Percentiles rank a stretch among this genome's conserved stretches.
Conservation (phyloP, 1,140 invertebrate genomes). For the Tetragonula clypearis region DNA sequence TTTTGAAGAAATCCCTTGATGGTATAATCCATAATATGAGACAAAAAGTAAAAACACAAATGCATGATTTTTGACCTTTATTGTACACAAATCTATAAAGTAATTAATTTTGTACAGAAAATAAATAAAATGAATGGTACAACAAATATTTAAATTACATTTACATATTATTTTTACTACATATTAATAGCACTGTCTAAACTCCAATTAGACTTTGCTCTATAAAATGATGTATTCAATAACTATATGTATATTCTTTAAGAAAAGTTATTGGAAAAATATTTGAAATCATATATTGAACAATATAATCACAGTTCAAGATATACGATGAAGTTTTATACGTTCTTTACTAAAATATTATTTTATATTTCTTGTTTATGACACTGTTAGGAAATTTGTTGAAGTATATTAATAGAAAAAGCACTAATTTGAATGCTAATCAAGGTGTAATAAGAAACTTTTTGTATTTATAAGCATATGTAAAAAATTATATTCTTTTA, state of each 20-base stretch:
- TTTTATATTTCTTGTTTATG: not conserved
- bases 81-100: slow-evolving; percentile 39
- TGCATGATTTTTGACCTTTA: slow-evolving; percentile 47
- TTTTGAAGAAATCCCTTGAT: slow-evolving; percentile 52
- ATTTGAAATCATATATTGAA: slow-evolving; percentile 7
- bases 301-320: slow-evolving; percentile 16
- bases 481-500: slow-evolving; percentile 1
- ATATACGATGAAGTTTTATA: not conserved
- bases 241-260: not conserved
- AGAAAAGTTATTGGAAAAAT: slow-evolving; percentile 29
- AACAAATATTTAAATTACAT: slow-evolving; percentile 12
- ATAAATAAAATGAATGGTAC: slow-evolving; percentile 9
- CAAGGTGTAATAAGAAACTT: not conserved
- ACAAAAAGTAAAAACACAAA: slow-evolving; percentile 35
- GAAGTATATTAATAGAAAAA: not conserved
- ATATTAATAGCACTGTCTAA: slow-evolving; percentile 67
- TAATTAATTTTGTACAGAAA: slow-evolving; percentile 44
- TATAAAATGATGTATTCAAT: slow-evolving; percentile 23
- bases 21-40: slow-evolving; percentile 23
- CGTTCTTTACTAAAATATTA: not conserved
- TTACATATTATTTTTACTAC: slow-evolving; percentile 23
- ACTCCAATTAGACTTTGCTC: slow-evolving; percentile 73
- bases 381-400: not conserved
- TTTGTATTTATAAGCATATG: slow-evolving; percentile 1
- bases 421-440: not conserved